Base-by-base conservation (phyloP, 1,140 invertebrate genomes). In the Cotesia vestalis region DNA sequence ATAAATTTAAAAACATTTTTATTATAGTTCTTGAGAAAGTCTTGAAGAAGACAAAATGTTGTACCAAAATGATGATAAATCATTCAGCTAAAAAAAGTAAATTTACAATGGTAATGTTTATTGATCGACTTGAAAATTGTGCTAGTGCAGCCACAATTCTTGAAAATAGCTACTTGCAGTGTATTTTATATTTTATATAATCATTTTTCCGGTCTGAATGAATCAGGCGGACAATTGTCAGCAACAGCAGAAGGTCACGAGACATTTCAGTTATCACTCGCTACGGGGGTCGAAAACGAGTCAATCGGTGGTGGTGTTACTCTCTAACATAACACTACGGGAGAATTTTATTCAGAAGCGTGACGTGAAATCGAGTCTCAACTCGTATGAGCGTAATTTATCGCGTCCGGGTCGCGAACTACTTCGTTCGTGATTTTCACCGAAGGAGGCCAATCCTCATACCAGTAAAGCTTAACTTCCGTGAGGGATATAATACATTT, bases 231-330 rank as follows among this genome's bases (percentile, higher is more conserved):
- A 62, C 60, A 62, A 73, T 76, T 79, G 78, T 57, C 69, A 75
- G 70, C 76, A 78, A 79, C 78, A 79, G 78, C 71, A 73, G 78
- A 78, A 72, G 72, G 75, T 76, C 76, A 79, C 71, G 68, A 38
- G 62, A 76, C 71, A 73, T 60, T 77, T 74, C 70, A 75, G 76
- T 75, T 72, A 77, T 53, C 68, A 46, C 8, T 4, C 35, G 55
- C 59, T 68, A 63, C 72, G 57, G 59, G 66, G 36, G 76, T 52
- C 40, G 35, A 27, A 70, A 71, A 73, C 71, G 35, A 59, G 14
- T 59, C 57, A 59, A 76, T 71, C 66, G 63, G 6, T 46, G 40
- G 40, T 46, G 40, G 6, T 46, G 2, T 8, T 46, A 9, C 5
- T 46, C 40, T 6, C 5, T 8, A 11, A 2, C 11, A 2, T 8